Percentiles rank a stretch among this genome's conserved stretches.
Evolutionary conservation across 2,888 invertebrate genomes (phyloP).

Genomic region (Scaeva pyrastri): DNA sequence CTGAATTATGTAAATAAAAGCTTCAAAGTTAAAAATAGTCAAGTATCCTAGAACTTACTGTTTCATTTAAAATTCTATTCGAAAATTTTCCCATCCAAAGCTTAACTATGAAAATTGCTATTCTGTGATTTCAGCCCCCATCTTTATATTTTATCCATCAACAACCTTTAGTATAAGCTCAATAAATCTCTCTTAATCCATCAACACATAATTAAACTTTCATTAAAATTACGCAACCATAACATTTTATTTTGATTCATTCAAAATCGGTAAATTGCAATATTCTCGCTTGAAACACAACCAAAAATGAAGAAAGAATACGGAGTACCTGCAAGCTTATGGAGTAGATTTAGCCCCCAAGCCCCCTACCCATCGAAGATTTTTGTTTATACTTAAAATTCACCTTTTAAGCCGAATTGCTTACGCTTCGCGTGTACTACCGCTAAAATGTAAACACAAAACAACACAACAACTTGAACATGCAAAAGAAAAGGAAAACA

Average conservation of each 20-base stretch:
- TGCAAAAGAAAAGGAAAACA: not conserved
- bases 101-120: not conserved
- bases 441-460: slow-evolving; percentile 61
- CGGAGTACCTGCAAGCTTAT: too few relatives aligned
- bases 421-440: slow-evolving; percentile 22
- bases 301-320: too few relatives aligned
- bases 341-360: too few relatives aligned
- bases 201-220: slow-evolving; percentile 74
- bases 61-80: too few relatives aligned
- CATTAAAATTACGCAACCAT: slow-evolving; percentile 45
- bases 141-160: not conserved
- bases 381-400: slow-evolving; percentile 67
- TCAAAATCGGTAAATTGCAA: not conserved
- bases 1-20: too few relatives aligned
- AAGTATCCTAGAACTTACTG: too few relatives aligned
- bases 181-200: slow-evolving; percentile 62
- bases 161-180: slow-evolving; percentile 6
- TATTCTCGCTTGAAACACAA: not conserved
- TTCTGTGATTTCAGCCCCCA: not conserved
- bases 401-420: slow-evolving; percentile 58
- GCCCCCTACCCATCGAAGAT: not conserved
- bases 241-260: slow-evolving; percentile 36
- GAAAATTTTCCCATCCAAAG: not conserved
- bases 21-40: too few relatives aligned
- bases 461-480: slow-evolving; percentile 15